Evolutionary conservation across 2,888 invertebrate species (phyloP).

Genomic region (Chrysina gloriosa): DNA sequence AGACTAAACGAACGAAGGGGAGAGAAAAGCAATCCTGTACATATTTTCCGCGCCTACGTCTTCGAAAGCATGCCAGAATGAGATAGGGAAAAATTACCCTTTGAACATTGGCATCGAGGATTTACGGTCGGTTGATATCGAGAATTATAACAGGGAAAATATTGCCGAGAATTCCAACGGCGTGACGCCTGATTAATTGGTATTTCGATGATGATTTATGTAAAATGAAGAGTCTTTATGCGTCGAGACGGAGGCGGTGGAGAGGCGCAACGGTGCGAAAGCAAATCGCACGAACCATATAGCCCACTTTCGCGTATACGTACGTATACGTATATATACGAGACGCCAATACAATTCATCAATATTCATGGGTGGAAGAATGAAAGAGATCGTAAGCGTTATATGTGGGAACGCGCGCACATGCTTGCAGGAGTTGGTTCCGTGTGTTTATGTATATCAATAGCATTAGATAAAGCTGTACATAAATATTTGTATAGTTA

Average conservation of each 20-base stretch:
- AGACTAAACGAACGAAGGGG: not conserved
- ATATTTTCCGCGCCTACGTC: slow-evolving; percentile 31
- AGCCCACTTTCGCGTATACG: slow-evolving; percentile 1
- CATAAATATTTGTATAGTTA: slow-evolving; percentile 31
- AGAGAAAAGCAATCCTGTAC: slow-evolving; percentile 23
- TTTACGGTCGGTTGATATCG: slow-evolving; percentile 37
- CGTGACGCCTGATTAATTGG: slow-evolving; percentile 41
- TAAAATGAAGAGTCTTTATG: slow-evolving; percentile 24
- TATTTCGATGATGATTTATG: slow-evolving; percentile 39
- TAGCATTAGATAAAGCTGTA: slow-evolving; percentile 38
- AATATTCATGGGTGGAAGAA: slow-evolving; percentile 39
- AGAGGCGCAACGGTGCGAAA: not conserved
- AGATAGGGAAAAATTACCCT: slow-evolving; percentile 30
- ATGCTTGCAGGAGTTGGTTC: slow-evolving; percentile 20
- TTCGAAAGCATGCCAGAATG: slow-evolving; percentile 6
- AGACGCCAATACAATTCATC: slow-evolving; percentile 37
- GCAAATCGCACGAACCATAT: no score
- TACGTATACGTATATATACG: not conserved
- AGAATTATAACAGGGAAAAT: slow-evolving; percentile 45
- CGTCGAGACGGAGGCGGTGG: not conserved
- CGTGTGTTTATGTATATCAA: slow-evolving; percentile 30
- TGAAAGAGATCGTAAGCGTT: slow-evolving; percentile 15
- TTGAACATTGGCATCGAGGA: slow-evolving; percentile 33
- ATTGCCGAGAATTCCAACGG: slow-evolving; percentile 39
- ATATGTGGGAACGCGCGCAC: slow-evolving; percentile 34